Conservation (phyloP, 2,797 vertebrate genomes). For the Neosilurus hyrtlii region DNA sequence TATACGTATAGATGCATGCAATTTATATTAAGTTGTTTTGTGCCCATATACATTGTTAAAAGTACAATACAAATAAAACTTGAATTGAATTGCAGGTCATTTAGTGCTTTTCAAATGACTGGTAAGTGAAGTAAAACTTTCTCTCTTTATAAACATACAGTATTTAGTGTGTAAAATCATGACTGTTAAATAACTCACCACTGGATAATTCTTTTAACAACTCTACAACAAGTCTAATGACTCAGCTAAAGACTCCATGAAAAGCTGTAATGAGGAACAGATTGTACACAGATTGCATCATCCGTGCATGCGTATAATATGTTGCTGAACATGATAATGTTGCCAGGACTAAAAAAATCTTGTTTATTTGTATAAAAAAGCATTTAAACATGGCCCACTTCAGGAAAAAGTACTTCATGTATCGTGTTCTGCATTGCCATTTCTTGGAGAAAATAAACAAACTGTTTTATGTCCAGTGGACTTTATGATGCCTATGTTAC, state of each 20-base stretch:
- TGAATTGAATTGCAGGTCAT: not conserved
- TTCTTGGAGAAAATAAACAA: not conserved
- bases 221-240: not conserved
- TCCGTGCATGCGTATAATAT: not conserved
- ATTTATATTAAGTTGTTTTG: no score
- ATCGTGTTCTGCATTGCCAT: no score
- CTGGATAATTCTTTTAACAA: not conserved
- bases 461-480: not conserved
- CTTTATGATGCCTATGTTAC: no score
- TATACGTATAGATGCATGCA: no score
- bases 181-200: not conserved
- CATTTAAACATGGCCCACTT: not conserved
- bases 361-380: not conserved
- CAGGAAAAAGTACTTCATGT: not conserved
- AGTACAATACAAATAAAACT: no score
- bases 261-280: not conserved
- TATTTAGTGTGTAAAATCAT: not conserved
- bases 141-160: not conserved
- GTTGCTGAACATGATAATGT: not conserved
- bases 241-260: not conserved
- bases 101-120: not conserved
- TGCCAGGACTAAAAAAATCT: not conserved
- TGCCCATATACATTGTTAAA: no score
- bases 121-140: not conserved
- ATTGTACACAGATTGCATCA: not conserved